Evolutionary conservation across 2,797 vertebrate species (phyloP), one percentile per base, ranked within the genome.

Genomic region (Molossus molossus): DNA sequence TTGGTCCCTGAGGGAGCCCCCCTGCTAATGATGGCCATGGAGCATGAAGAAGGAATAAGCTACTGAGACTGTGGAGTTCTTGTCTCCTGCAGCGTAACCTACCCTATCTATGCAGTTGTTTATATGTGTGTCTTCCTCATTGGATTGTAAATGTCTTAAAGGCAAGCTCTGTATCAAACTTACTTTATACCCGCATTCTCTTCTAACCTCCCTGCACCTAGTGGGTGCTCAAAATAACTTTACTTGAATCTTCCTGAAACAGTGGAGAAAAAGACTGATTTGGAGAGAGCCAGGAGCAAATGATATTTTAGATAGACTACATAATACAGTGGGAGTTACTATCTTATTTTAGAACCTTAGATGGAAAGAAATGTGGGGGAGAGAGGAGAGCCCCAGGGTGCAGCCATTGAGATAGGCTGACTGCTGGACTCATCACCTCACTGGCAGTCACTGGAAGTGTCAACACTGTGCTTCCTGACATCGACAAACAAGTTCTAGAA

Each of bases 401-500:
- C 17, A 84, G 48, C 20, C 58, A 18, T 33, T 37, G 67, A 82
- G 57, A 48, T 23, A 37, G 79, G 13, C 57, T 48, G 23, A 23
- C 18, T 73, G 65, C 8, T 20, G 29, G 55, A 55, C 27, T 53
- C 57, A 20, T 25, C 9, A 1, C 48, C 37, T 80, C 14, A 8
- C 18, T 33, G 55, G 40, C 60, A 20, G 2, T 67, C 29, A 11
- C 55, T 23, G 7, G 7, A 21, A 84, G 33, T 27, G 50, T 23
- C 20, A 4, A 29, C 45, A 33, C 25, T 76, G 23, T 40, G 9
- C 23, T 69, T 87, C 67, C 60, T 70, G 64, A 33, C 29, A 10
- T 29, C 53, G 50, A 33, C 76, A 81, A 53, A 80, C 45, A 82
- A 55, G 53, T 92, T 84, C 86, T 88, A 82, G 60, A 86, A 94